phyloP scores from a whole-genome alignment of 1,140 invertebrate genomes.

The Eumaeus atala region DNA sequence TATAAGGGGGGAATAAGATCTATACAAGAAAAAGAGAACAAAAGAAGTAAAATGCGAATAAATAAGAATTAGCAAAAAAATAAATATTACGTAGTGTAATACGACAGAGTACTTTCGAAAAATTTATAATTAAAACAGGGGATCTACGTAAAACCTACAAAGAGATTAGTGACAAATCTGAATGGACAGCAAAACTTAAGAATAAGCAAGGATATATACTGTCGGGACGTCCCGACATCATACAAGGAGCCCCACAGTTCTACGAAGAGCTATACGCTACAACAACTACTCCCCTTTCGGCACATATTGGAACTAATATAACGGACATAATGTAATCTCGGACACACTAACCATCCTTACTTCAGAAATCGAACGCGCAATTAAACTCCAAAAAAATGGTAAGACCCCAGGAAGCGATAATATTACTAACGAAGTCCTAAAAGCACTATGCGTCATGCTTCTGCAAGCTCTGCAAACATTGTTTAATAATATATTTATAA shows the following conservation, averaged over 20 bases:
- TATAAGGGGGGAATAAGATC: no score
- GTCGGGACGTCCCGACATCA: conserved; percentile 15
- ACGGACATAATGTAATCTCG: background rate
- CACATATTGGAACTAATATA: background rate
- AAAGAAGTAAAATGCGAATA: no score
- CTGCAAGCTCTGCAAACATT: conserved; percentile 17
- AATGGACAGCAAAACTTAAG: conserved; percentile 22
- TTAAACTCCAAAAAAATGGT: conserved; percentile 24
- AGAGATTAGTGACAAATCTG: conserved; percentile 6
- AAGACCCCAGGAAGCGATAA: conserved; percentile 22
- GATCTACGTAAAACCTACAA: no score
- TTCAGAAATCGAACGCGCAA: conserved; percentile 23
- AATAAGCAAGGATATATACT: conserved; percentile 7
- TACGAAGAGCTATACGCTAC: conserved; percentile 21
- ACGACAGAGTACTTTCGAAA: no score
- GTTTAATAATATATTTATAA: conserved; percentile 23
- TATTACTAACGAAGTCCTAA: conserved; percentile 25
- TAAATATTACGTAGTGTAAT: no score
- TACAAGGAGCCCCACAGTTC: conserved; percentile 23
- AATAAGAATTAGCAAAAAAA: no score
- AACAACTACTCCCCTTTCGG: background rate
- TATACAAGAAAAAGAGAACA: no score
- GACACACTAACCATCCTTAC: conserved; percentile 7
- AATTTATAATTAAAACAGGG: no score
- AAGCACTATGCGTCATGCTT: conserved; percentile 3